Conservation (phyloP, 2,113 vertebrate species). For the Trematocara macrostoma region DNA sequence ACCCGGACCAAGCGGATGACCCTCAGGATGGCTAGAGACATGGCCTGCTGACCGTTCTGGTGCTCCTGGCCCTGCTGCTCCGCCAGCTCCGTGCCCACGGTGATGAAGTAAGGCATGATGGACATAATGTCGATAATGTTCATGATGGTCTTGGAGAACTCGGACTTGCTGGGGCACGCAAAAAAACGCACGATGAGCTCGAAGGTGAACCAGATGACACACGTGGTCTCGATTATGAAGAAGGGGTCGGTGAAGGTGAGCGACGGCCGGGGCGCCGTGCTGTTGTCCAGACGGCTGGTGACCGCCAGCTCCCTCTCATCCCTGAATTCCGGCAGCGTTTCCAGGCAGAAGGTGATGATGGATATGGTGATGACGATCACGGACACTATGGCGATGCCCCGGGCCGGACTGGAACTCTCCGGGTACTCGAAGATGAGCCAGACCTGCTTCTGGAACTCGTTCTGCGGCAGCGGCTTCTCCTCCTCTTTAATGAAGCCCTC, state of each 20-base stretch:
- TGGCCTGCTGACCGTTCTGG: constrained; percentile 88
- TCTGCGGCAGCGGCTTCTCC: constrained; percentile 85
- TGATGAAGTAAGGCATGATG: constrained; percentile 97
- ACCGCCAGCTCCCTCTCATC: constrained; percentile 84
- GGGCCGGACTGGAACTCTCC: constrained; percentile 86
- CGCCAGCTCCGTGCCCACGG: constrained; percentile 89
- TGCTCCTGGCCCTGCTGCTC: constrained; percentile 80
- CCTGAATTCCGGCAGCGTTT: constrained; percentile 91
- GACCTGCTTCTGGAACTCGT: constrained; percentile 93
- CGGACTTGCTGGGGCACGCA: constrained; percentile 91
- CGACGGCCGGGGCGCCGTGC: constrained; percentile 68
- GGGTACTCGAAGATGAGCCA: constrained; percentile 98
- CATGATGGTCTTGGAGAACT: constrained; percentile 93
- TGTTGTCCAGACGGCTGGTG: constrained; percentile 61
- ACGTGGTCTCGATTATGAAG: constrained; percentile 95
- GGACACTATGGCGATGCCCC: constrained; percentile 91
- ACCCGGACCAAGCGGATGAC: constrained; percentile 93
- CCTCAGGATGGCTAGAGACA: constrained; percentile 93
- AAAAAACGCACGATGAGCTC: constrained; percentile 92
- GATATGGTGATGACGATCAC: constrained; percentile 96
- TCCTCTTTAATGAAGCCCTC: constrained; percentile 93
- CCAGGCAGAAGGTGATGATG: constrained; percentile 95
- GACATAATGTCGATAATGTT: constrained; percentile 96
- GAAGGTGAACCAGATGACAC: constrained; percentile 98
- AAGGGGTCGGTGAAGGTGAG: constrained; percentile 87